phyloP scores from a whole-genome alignment of 2,888 invertebrate species.

The Mesorhabditis spiculigera region DNA sequence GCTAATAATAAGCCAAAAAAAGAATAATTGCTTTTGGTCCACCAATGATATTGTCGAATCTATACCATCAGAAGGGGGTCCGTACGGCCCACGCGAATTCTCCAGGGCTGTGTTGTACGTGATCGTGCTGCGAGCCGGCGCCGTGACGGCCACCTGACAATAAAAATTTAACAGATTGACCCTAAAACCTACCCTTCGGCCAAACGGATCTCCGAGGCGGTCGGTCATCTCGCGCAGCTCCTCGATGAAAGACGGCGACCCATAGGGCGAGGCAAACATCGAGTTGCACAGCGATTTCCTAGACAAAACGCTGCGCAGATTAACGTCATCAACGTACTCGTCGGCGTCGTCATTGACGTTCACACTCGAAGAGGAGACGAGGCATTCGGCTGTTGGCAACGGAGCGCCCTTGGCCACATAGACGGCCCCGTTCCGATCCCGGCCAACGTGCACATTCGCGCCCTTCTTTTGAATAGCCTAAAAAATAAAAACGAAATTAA shows the following conservation, averaged over 20 bases:
- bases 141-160: no score
- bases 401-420: neutral
- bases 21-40: no score
- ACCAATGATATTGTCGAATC: no score
- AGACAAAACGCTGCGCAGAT: neutral
- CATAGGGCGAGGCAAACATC: neutral
- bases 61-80: no score
- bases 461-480: neutral
- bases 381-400: neutral
- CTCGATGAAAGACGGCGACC: constrained; percentile 3
- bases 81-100: no score
- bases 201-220: neutral
- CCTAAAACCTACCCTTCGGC: neutral
- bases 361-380: no score
- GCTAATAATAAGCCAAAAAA: no score
- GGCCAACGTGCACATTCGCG: neutral
- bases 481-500: no score
- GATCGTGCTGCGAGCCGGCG: no score
- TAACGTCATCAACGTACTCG: neutral
- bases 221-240: neutral
- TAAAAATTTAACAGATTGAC: neutral
- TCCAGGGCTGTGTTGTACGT: no score
- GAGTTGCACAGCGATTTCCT: neutral
- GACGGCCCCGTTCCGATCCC: neutral
- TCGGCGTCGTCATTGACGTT: no score